These are phyloP conservation scores for Neocrepidodera transversa DNA, from an alignment of 2,888 invertebrate genomes.

Conservation along the genomic window DNA sequence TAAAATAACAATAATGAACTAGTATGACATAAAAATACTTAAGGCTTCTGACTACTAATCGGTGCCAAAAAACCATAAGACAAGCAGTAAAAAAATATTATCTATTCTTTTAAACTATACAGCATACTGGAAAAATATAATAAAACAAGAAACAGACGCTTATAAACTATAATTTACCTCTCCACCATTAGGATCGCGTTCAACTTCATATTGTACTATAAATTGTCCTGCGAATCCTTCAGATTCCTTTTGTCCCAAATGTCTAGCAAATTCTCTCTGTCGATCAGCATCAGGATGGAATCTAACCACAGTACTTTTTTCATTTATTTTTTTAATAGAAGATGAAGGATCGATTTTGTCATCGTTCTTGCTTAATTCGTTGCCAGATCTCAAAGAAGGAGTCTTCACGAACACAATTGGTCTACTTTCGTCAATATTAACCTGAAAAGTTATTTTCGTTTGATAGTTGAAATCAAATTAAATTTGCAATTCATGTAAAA, in stretches of 20 bases:
- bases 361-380: conserved; percentile 23
- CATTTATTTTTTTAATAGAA: conserved; percentile 20
- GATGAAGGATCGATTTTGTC: conserved; percentile 21
- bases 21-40: no score
- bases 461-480: no score
- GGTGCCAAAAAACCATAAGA: no score
- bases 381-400: conserved; percentile 31
- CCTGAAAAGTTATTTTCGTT: conserved; percentile 48
- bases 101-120: no score
- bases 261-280: conserved; percentile 19
- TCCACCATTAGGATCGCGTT: conserved; percentile 29
- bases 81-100: no score
- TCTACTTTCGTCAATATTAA: conserved; percentile 68
- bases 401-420: conserved; percentile 60
- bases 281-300: conserved; percentile 23
- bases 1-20: no score
- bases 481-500: no score
- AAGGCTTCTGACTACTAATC: no score
- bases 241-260: conserved; percentile 23
- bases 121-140: no score
- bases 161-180: conserved; percentile 19
- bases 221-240: conserved; percentile 36
- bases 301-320: conserved; percentile 22
- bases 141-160: no score
- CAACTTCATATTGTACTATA: conserved; percentile 34